These are phyloP conservation scores for Cossypha polioptera DNA, from an alignment of 2,797 vertebrate genomes.

Conservation along the genomic window DNA sequence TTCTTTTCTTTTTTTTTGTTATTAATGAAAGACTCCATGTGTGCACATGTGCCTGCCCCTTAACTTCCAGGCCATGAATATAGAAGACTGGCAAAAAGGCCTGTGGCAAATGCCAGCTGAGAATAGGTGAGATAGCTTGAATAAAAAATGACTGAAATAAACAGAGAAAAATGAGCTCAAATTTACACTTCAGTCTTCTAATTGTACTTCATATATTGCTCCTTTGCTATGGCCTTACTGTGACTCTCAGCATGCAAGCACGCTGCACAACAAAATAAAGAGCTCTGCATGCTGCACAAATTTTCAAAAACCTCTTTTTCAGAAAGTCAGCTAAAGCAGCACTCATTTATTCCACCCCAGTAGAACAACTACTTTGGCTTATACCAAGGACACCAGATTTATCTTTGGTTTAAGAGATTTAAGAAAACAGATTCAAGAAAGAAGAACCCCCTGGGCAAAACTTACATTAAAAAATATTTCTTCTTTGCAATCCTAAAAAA, in stretches of 20 bases:
- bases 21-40: accelerated
- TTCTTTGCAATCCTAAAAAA: neutral
- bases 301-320: neutral
- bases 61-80: neutral
- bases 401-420: neutral
- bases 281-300: neutral
- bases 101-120: neutral
- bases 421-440: neutral
- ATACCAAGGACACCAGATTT: neutral
- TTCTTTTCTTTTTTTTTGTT: neutral
- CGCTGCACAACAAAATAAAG: neutral
- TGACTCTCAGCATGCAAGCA: neutral
- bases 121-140: neutral
- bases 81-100: neutral
- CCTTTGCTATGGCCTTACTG: neutral
- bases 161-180: neutral
- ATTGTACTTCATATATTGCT: neutral
- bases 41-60: neutral
- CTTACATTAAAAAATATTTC: neutral
- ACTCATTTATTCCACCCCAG: neutral
- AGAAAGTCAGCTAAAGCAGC: neutral
- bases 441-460: neutral
- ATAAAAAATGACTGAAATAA: neutral
- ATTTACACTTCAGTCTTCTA: neutral
- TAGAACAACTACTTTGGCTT: neutral